Evolutionary conservation across 2,888 invertebrate genomes (phyloP).

Genomic region (Rhogogaster chlorosoma): DNA sequence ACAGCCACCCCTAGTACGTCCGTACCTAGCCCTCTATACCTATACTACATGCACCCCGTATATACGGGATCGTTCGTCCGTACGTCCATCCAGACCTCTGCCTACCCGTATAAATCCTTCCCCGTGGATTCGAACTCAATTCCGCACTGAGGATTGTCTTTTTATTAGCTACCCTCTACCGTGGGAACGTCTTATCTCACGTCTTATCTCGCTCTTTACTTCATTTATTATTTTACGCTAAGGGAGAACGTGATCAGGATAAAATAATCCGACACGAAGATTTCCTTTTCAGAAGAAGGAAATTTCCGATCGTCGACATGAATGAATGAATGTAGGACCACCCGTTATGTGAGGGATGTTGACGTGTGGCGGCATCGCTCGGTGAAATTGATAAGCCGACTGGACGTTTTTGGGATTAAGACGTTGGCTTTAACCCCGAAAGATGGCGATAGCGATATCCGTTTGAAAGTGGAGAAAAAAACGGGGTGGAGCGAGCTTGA

Average conservation of each 20-base stretch:
- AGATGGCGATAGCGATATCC: conserved; percentile 76
- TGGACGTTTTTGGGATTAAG: conserved; percentile 69
- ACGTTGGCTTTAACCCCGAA: conserved; percentile 67
- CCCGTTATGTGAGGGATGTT: conserved; percentile 62
- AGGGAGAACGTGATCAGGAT: background rate
- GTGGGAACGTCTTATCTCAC: conserved; percentile 22
- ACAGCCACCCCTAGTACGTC: background rate
- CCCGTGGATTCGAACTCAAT: conserved; percentile 68
- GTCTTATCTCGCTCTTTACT: background rate
- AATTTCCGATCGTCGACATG: background rate
- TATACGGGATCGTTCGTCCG: conserved; percentile 33
- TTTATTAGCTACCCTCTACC: conserved; percentile 50
- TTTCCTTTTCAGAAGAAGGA: background rate
- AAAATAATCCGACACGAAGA: background rate
- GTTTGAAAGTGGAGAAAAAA: conserved; percentile 68
- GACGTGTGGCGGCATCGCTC: conserved; percentile 73
- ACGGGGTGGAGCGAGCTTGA: conserved; percentile 77
- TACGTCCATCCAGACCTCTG: conserved; percentile 46
- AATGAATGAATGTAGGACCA: conserved; percentile 48
- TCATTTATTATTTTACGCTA: background rate
- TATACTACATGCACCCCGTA: background rate
- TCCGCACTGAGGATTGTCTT: conserved; percentile 60
- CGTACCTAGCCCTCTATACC: conserved; percentile 14
- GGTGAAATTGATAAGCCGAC: conserved; percentile 71
- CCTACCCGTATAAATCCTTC: conserved; percentile 61